Evolutionary conservation across 2,888 invertebrate genomes (phyloP).

Genomic region (Pseudeuparius sepicola): DNA sequence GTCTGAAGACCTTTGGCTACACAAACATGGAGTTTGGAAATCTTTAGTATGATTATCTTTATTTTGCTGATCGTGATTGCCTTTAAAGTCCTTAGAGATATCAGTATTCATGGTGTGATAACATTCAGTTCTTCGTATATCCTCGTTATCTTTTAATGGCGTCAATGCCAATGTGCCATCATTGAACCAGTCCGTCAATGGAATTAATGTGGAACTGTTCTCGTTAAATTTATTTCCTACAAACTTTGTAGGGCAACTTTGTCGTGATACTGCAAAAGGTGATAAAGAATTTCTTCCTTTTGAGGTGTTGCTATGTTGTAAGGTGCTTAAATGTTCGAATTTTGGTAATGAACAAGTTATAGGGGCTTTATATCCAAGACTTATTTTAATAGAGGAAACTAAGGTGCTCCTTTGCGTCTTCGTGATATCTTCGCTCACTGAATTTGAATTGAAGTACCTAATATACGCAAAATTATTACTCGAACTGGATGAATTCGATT

Average conservation of each 20-base stretch:
- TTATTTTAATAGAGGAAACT: slow-evolving; percentile 47
- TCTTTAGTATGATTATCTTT: too few species aligned
- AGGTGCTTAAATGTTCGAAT: too few species aligned
- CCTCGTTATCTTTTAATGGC: too few species aligned
- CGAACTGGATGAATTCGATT: slow-evolving; percentile 42
- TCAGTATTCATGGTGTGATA: too few species aligned
- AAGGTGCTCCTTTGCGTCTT: slow-evolving; percentile 37
- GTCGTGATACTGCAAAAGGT: slow-evolving; percentile 26
- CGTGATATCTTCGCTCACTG: too few species aligned
- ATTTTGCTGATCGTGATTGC: too few species aligned
- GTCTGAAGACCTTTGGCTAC: slow-evolving; percentile 66
- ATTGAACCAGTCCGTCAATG: too few species aligned
- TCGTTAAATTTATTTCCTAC: slow-evolving; percentile 25
- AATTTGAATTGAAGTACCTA: slow-evolving; percentile 50
- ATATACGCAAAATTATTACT: slow-evolving; percentile 58
- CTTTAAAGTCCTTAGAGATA: too few species aligned
- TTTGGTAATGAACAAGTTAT: slow-evolving; percentile 49
- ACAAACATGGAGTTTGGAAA: too few species aligned
- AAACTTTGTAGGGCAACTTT: slow-evolving; percentile 24
- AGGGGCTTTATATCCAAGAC: slow-evolving; percentile 29
- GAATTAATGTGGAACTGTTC: slow-evolving; percentile 4
- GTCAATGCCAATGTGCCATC: too few species aligned
- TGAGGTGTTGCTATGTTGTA: slow-evolving; percentile 42
- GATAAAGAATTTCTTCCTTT: slow-evolving; percentile 37
- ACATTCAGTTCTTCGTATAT: slow-evolving; percentile 30